Conservation (phyloP, 1,140 invertebrate genomes). For the Drosophila varians region DNA sequence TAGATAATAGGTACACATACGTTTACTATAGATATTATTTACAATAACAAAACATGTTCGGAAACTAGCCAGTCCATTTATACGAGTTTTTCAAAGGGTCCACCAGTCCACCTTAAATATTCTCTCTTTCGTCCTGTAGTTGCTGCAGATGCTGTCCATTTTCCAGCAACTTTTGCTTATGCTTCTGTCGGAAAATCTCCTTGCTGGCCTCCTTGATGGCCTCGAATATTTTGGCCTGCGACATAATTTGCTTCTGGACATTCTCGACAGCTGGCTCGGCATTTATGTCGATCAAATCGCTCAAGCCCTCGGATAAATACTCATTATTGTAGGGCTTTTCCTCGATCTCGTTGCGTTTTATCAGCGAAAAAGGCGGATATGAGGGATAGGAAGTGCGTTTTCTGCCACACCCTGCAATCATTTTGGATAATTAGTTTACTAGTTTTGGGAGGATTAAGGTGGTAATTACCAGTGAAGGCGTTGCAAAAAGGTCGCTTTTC, state of each 20-base stretch:
- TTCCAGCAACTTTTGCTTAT: constrained; percentile 67
- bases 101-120: constrained; percentile 41
- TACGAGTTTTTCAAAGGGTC: background rate
- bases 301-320: constrained; percentile 86
- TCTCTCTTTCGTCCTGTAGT: constrained; percentile 47
- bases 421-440: background rate
- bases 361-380: constrained; percentile 82
- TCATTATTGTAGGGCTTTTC: constrained; percentile 73
- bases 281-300: constrained; percentile 87
- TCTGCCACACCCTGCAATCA: constrained; percentile 86
- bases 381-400: constrained; percentile 86
- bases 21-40: constrained; percentile 20
- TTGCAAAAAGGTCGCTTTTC: constrained; percentile 90
- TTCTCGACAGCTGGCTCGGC: constrained; percentile 89
- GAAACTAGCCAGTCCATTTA: constrained; percentile 18
- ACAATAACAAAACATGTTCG: constrained; percentile 49
- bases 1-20: background rate
- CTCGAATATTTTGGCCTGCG: constrained; percentile 90
- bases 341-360: constrained; percentile 73
- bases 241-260: constrained; percentile 89
- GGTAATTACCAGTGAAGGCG: constrained; percentile 87
- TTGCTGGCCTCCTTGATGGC: constrained; percentile 90
- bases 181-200: constrained; percentile 86
- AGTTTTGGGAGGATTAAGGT: background rate
- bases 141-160: constrained; percentile 43